A percentile compares a stretch with the other conserved stretches of the same genome.
phyloP scores from a whole-genome alignment of 2,888 invertebrate genomes.

The Dorcus hopei region DNA sequence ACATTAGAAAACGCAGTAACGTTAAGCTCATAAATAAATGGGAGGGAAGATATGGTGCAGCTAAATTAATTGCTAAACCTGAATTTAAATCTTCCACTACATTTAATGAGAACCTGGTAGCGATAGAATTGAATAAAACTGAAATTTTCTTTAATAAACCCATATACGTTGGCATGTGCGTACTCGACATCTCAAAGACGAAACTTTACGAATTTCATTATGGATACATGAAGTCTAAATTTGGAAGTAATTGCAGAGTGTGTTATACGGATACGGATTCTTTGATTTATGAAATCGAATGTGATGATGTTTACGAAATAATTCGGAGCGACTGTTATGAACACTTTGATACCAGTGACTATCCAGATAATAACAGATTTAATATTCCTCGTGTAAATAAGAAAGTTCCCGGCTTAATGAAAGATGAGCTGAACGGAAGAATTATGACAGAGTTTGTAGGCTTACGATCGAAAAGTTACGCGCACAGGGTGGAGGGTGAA shows the following conservation, averaged over 20 bases:
- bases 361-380: neutral
- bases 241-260: neutral
- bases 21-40: conserved; percentile 11
- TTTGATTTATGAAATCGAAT: too few species aligned
- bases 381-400: too few species aligned
- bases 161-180: conserved; percentile 37
- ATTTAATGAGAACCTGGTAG: conserved; percentile 36
- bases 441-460: too few species aligned
- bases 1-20: conserved; percentile 1
- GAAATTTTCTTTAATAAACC: conserved; percentile 35
- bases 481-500: too few species aligned
- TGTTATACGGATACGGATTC: neutral
- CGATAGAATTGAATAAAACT: conserved; percentile 33
- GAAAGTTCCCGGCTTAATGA: too few species aligned
- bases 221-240: neutral
- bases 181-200: conserved; percentile 41
- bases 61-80: conserved; percentile 31
- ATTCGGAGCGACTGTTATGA: neutral
- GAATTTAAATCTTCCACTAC: conserved; percentile 33
- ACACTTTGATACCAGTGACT: neutral
- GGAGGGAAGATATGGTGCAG: conserved; percentile 34
- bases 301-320: neutral
- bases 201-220: conserved; percentile 38
- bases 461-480: too few species aligned
- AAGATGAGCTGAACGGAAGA: too few species aligned